phyloP scores from a whole-genome alignment of 1,140 invertebrate species.

The Microplitis demolitor region DNA sequence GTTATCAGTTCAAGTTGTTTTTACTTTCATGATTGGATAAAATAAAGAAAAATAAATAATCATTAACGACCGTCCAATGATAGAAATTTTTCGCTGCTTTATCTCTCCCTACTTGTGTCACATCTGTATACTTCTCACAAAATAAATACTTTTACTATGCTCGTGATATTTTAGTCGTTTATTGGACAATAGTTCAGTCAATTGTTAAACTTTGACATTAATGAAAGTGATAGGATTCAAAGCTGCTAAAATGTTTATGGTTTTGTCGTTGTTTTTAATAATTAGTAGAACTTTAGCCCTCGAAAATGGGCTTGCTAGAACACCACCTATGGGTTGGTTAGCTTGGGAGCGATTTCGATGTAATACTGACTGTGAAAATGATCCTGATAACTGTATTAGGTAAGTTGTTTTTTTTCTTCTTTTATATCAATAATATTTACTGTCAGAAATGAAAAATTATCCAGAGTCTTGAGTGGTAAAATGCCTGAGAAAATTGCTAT shows the following conservation, averaged over 20 bases:
- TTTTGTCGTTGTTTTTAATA: conserved; percentile 37
- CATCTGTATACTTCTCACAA: not conserved
- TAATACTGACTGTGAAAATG: conserved; percentile 90
- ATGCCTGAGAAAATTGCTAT: too few relatives aligned
- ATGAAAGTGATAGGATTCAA: conserved; percentile 8
- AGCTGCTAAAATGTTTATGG: conserved; percentile 37
- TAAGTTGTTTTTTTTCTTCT: conserved; percentile 47
- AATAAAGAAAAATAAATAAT: not conserved
- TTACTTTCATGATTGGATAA: not conserved
- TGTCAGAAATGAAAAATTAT: too few relatives aligned
- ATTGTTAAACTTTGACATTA: not conserved
- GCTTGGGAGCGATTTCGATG: conserved; percentile 93
- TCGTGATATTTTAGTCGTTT: not conserved
- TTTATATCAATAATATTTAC: too few relatives aligned
- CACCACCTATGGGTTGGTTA: conserved; percentile 89
- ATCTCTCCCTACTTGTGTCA: not conserved
- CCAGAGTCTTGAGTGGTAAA: too few relatives aligned
- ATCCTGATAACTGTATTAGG: conserved; percentile 94
- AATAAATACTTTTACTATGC: not conserved
- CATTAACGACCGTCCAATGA: not conserved
- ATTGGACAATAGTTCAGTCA: not conserved
- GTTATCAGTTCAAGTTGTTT: not conserved
- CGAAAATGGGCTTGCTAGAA: conserved; percentile 83
- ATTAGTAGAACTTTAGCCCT: conserved; percentile 52
- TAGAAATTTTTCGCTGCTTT: not conserved